Base-by-base conservation (phyloP, 2,888 invertebrate species). In the Drosophila mayaguana region DNA sequence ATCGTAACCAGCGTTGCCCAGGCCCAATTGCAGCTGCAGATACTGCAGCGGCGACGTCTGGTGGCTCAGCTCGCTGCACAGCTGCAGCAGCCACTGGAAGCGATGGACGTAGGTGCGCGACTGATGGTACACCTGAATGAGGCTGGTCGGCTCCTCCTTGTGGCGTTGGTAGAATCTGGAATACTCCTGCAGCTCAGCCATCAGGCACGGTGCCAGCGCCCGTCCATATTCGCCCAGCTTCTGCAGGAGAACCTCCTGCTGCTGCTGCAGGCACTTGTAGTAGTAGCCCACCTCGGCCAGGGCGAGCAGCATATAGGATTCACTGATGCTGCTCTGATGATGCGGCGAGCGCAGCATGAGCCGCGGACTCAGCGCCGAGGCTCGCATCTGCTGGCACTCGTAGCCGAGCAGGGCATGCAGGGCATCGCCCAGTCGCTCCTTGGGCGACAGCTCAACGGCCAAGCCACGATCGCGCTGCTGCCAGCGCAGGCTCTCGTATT, bases 341-440 rank as follows among this genome's bases (percentile, higher is more conserved):
- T 72, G 68, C 5, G 88, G 84, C 7, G 36, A 71, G 2, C 87
- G 78, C 1, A 87, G 36, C 18, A 62, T 55, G 7, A 87, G 40
- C 0, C 71, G 61, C 0, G 51, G n/a, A 2, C 32, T 48, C n/a
- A 40, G 1, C 0, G 62, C 12, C 0, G 85, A 81, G 1, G 22
- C 20, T 3, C 46, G 54, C 18, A 88, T 34, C 9, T 76, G 80
- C 2, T 32, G 42, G 28, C 85, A 79, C 34, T 73, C 79, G 8
- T 36, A 28, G 4, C 88, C 83, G 25, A 76, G 11, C 65, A 83
- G 63, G 5, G 34, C 84, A 1, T 51, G 34, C 18, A 83, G 28
- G 0, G 56, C 75, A 51, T 84, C 82, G 6, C 48, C 56, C 1
- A 55, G 38, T 1, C 50, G 68, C 0, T 55, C 38, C 28, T 51